phyloP scores from a whole-genome alignment of 2,888 invertebrate species.

The Antheraea yamamai region DNA sequence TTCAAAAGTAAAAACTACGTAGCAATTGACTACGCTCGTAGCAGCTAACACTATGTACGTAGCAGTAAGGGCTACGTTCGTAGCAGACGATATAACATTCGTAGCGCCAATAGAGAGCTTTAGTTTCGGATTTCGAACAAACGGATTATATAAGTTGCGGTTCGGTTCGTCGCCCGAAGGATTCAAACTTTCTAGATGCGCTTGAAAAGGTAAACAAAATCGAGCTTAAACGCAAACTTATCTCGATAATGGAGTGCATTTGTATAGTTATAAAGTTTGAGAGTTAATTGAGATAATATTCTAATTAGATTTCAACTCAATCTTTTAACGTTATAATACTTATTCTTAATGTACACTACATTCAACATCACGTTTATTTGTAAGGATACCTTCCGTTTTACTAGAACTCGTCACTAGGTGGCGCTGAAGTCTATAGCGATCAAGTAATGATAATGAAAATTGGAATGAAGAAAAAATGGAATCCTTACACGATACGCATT shows the following conservation, averaged over 20 bases:
- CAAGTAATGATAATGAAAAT: too few species aligned
- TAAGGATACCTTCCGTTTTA: too few species aligned
- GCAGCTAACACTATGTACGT: neutral
- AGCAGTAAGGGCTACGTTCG: neutral
- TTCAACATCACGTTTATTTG: too few species aligned
- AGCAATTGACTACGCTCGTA: neutral
- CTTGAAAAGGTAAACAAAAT: conserved; percentile 5
- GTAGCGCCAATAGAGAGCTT: neutral
- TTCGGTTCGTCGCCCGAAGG: neutral
- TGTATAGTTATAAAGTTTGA: neutral
- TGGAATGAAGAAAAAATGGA: too few species aligned
- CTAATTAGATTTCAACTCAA: neutral
- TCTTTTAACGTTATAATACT: neutral
- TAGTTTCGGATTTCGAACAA: conserved; percentile 6
- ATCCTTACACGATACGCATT: too few species aligned
- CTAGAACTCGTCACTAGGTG: too few species aligned
- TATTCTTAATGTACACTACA: neutral
- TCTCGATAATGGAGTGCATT: neutral
- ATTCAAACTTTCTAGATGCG: conserved; percentile 12
- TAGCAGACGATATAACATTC: neutral
- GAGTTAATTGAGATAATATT: neutral
- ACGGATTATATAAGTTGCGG: conserved; percentile 1
- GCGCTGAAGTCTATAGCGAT: too few species aligned
- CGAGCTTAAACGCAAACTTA: neutral
- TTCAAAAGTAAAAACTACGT: neutral